Evolutionary conservation across 2,113 vertebrate species (phyloP).

Genomic region (Talpa occidentalis): DNA sequence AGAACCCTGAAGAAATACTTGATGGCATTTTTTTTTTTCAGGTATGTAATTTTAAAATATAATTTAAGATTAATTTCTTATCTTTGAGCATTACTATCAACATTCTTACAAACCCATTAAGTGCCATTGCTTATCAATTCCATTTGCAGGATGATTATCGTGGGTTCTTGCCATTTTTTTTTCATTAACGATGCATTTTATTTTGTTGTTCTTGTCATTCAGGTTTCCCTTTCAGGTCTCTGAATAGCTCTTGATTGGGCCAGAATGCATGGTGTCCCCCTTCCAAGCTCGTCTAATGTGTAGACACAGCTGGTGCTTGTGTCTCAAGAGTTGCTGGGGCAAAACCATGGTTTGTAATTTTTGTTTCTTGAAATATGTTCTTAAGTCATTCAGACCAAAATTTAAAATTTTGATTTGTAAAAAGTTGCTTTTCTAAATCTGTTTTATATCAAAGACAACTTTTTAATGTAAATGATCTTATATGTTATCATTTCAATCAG

Average conservation of each 20-base stretch:
- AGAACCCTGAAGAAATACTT: neutral
- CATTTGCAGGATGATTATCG: neutral
- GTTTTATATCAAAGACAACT: neutral
- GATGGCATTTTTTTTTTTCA: neutral
- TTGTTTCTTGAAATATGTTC: slow-evolving; percentile 44
- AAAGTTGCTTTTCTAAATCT: neutral
- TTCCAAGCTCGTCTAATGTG: neutral
- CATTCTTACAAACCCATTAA: neutral
- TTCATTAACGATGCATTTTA: neutral
- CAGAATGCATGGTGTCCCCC: no score
- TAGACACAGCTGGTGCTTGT: neutral
- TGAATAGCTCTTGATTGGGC: neutral
- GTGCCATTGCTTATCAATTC: neutral
- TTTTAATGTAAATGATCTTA: no score
- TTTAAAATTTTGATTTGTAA: neutral
- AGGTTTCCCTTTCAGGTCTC: neutral
- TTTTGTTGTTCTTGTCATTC: neutral
- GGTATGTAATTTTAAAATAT: neutral
- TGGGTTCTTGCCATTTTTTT: neutral
- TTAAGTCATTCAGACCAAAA: neutral
- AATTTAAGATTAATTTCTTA: neutral
- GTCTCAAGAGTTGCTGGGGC: neutral
- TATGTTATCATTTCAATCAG: neutral
- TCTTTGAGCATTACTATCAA: neutral
- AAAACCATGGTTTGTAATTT: neutral